Evolutionary conservation across 2,888 invertebrate genomes (phyloP).

Genomic region (Pteria penguin): DNA sequence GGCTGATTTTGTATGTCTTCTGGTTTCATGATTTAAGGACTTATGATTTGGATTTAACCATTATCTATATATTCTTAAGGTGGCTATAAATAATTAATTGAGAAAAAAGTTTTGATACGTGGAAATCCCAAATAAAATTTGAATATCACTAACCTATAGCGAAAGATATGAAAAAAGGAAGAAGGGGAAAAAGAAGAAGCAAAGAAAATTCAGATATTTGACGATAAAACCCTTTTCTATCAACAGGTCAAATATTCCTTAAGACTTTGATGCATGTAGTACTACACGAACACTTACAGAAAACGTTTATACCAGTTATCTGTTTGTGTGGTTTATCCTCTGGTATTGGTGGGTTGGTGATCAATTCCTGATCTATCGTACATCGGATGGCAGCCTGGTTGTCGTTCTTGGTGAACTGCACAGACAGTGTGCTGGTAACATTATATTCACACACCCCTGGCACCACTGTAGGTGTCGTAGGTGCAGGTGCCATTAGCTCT

Average conservation of each 20-base stretch:
- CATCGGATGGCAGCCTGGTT: slow-evolving; percentile 22
- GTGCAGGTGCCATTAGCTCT: not conserved
- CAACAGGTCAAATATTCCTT: not conserved
- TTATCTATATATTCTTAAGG: too few species aligned
- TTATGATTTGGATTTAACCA: too few species aligned
- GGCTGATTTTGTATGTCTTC: too few species aligned
- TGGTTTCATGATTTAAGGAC: too few species aligned
- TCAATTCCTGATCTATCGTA: slow-evolving; percentile 14
- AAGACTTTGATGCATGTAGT: too few species aligned
- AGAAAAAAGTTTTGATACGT: too few species aligned
- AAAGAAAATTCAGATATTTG: too few species aligned
- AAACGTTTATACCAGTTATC: slow-evolving; percentile 15
- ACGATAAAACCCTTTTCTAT: not conserved
- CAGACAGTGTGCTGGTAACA: slow-evolving; percentile 16
- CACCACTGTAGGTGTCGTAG: not conserved
- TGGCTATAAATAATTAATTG: too few species aligned
- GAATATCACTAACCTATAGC: too few species aligned
- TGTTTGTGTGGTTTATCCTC: slow-evolving; percentile 6
- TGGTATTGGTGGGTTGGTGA: not conserved
- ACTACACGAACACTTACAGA: slow-evolving; percentile 29
- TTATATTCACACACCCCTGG: slow-evolving; percentile 24
- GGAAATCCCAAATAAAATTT: too few species aligned
- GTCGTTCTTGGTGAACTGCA: slow-evolving; percentile 14
- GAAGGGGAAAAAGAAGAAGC: too few species aligned
- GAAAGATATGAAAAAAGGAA: too few species aligned